Evolutionary conservation across 2,797 vertebrate species (phyloP).

Genomic region (Gymnoscopelus braueri): DNA sequence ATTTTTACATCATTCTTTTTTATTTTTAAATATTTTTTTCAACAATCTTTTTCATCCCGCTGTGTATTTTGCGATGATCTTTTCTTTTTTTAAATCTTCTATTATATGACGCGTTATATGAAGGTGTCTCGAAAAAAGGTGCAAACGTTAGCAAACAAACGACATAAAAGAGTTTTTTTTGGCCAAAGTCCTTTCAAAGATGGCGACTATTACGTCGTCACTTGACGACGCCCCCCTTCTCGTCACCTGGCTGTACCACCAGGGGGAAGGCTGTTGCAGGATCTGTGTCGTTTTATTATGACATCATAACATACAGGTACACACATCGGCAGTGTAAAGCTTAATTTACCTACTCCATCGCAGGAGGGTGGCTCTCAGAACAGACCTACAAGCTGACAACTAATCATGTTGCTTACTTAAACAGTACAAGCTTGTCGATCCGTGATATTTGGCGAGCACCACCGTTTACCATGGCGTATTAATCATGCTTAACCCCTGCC

Average conservation of each 20-base stretch:
- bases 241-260: too few species aligned
- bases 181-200: constrained; percentile 38
- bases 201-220: constrained; percentile 21
- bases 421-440: too few species aligned
- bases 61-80: constrained; percentile 65
- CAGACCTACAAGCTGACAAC: too few species aligned
- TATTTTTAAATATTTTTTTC: constrained; percentile 61
- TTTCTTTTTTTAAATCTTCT: constrained; percentile 30
- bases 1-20: constrained; percentile 44
- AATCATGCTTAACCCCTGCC: too few species aligned
- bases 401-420: too few species aligned
- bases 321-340: constrained; percentile 11
- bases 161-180: constrained; percentile 12
- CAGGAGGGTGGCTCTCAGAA: background rate
- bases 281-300: constrained; percentile 32
- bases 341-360: background rate
- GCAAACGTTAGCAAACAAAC: constrained; percentile 78
- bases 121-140: constrained; percentile 69
- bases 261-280: background rate
- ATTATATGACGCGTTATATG: constrained; percentile 70
- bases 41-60: constrained; percentile 72
- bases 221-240: constrained; percentile 11
- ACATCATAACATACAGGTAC: constrained; percentile 40
- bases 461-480: too few species aligned
- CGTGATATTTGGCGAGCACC: too few species aligned